Evolutionary conservation across 1,140 invertebrate genomes (phyloP), one percentile per base, ranked within the genome.

Genomic region (Doryteuthis pealeii): DNA sequence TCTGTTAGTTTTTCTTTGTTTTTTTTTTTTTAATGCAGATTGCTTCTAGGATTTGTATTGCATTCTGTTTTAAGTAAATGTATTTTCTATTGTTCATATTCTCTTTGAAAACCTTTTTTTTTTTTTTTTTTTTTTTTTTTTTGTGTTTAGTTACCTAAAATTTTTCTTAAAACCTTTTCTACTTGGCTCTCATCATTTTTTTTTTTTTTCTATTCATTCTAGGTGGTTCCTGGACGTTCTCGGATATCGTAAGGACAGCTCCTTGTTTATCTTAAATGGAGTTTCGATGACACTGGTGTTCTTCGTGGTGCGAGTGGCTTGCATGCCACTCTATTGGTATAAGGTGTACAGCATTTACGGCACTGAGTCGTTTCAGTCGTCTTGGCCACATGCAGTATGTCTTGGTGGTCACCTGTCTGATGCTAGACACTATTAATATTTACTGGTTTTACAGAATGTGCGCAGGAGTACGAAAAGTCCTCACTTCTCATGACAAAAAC

Each of bases 361-460:
- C 35, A 85, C 84, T 22, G 79, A 77, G 32, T 54, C 77, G 15
- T n/a, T 84, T 82, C 76, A 78, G 71, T n/a, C 78, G 79, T 5
- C 74, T 85, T 0, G 85, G 84, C 12, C 78, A 84, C 75, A 82
- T 86, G 26, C 79, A 80, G 54, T 74, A 79, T 33, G 80, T 85
- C n/a, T 74, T 87, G 28, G 74, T 86, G 65, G 68, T 81, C n/a
- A 76, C 84, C 10, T 86, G 85, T 74, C 43, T 83, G 73, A 74
- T 86, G 71, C 74, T 87, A 26, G 86, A 87, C 74, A 71, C 80
- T 15, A 83, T 86, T 33, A 87, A 87, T 78, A 45, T 87, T 35
- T 81, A 79, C 72, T 87, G 86, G 86, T 85, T 87, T 74, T 81
- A 81, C 73, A 87, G 84, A 79, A 83, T 87, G 70, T 80, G 76